These are phyloP conservation scores for Channallabes apus DNA, from an alignment of 2,797 vertebrate genomes.

Conservation along the genomic window DNA sequence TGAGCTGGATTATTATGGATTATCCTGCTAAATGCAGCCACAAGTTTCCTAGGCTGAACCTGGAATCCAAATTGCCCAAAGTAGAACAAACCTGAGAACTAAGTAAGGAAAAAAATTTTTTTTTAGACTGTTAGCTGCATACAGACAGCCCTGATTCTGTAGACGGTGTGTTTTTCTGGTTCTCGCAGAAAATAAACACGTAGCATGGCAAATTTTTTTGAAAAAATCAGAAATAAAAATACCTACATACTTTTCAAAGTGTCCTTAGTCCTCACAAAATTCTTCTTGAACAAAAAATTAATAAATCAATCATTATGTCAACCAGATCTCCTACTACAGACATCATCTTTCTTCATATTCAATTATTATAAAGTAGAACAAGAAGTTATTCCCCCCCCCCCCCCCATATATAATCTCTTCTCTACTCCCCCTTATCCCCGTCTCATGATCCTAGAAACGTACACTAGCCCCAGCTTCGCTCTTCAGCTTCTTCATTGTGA, in stretches of 20 bases:
- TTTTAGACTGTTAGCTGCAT: background rate
- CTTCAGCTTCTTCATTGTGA: background rate
- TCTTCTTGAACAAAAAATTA: background rate
- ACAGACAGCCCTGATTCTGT: background rate
- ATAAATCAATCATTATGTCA: no score
- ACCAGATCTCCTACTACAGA: background rate
- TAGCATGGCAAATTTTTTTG: background rate
- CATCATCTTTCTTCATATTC: background rate
- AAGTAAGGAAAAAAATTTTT: background rate
- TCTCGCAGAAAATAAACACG: background rate
- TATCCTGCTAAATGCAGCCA: constrained; percentile 71
- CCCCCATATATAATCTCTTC: background rate
- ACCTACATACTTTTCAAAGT: background rate
- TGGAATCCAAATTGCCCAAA: constrained; percentile 57
- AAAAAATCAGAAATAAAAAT: background rate
- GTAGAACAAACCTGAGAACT: constrained; percentile 48
- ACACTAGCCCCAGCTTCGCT: background rate
- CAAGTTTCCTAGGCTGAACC: constrained; percentile 59
- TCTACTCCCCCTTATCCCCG: background rate
- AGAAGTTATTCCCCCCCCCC: no score
- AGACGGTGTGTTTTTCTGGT: background rate
- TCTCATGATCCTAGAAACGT: background rate
- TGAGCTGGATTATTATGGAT: constrained; percentile 75
- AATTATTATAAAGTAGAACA: background rate
- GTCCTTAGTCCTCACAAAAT: background rate